These are phyloP conservation scores for Phoebastria nigripes DNA, from an alignment of 2,797 vertebrate species.

Conservation along the genomic window DNA sequence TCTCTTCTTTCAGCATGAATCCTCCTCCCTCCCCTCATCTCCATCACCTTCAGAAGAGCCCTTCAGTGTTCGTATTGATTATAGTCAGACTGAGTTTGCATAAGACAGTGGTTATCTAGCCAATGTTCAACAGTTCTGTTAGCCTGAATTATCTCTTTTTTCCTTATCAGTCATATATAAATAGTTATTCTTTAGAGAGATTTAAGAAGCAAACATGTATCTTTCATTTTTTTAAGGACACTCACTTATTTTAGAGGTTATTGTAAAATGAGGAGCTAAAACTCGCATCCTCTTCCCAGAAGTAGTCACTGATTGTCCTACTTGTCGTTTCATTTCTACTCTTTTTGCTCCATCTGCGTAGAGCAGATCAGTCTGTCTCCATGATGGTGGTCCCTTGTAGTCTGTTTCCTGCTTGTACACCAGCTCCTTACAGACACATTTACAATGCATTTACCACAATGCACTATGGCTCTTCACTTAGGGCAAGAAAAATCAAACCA, in stretches of 20 bases:
- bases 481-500: background rate
- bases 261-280: background rate
- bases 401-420: background rate
- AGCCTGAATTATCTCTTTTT: conserved; percentile 2
- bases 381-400: background rate
- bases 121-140: background rate
- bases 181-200: conserved; percentile 2
- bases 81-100: background rate
- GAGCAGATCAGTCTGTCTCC: background rate
- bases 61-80: background rate
- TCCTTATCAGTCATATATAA: background rate
- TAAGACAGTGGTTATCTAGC: background rate
- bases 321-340: background rate
- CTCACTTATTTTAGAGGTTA: background rate
- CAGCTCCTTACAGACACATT: background rate
- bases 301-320: background rate
- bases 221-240: background rate
- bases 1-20: background rate
- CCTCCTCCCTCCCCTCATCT: background rate
- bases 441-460: background rate
- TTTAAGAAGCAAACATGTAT: background rate
- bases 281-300: background rate
- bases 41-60: background rate
- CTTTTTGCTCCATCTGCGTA: background rate
- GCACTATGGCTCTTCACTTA: background rate